Conservation (phyloP, 2,888 invertebrate species). For the Pristionchus japonicus region DNA sequence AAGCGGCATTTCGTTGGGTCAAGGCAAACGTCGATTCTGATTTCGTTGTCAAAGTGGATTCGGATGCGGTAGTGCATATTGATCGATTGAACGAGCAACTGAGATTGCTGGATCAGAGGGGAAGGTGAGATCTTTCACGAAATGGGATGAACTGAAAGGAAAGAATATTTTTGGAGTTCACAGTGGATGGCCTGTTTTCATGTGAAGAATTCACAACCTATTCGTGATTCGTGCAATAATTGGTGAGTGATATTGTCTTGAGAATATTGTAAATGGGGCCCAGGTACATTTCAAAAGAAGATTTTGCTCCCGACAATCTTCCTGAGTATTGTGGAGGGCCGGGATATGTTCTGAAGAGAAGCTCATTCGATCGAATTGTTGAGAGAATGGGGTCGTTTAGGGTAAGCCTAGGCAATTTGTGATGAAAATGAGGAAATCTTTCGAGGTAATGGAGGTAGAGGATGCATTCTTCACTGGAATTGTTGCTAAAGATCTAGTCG, state of each 20-base stretch:
- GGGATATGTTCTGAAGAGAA: constrained; percentile 20
- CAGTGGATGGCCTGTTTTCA: constrained; percentile 3
- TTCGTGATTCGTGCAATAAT: not conserved
- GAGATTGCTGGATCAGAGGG: not conserved
- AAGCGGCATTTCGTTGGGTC: not conserved
- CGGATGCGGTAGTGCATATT: constrained; percentile 33
- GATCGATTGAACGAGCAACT: constrained; percentile 30
- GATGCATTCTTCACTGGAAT: constrained; percentile 29
- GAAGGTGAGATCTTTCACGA: not conserved
- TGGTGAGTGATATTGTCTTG: not conserved
- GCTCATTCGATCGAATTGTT: not conserved
- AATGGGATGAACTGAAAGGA: too few relatives aligned
- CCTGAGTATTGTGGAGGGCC: constrained; percentile 36
- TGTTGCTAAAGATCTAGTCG: not conserved
- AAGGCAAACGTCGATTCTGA: not conserved
- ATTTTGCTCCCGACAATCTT: not conserved
- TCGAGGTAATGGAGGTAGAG: constrained; percentile 21
- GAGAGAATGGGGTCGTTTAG: not conserved
- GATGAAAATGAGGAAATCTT: not conserved
- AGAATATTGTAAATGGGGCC: not conserved
- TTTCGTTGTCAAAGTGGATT: constrained; percentile 16
- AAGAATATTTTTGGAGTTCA: not conserved
- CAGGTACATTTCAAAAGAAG: constrained; percentile 23
- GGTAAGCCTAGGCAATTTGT: not conserved
- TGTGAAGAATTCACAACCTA: not conserved